Evolutionary conservation across 37 sponge, comb jelly and placozoan species (phyloP).

Genomic region (Agelas oroides): DNA sequence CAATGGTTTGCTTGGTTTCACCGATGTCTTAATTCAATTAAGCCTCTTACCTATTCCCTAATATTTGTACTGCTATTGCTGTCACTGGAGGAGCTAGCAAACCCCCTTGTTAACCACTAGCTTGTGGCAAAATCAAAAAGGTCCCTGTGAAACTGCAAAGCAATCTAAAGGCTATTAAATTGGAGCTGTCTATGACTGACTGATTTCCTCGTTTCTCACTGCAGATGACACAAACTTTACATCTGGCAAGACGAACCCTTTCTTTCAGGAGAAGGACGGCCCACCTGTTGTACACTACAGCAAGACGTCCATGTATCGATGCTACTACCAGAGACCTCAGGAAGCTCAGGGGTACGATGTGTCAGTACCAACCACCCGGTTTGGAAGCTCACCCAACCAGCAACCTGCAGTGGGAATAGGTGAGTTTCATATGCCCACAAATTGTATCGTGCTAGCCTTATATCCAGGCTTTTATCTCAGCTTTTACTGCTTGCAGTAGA

Average conservation of each 20-base stretch:
- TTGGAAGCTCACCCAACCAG: constrained; percentile 17
- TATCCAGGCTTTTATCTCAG: too few species aligned
- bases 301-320: constrained; percentile 2
- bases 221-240: constrained; percentile 21
- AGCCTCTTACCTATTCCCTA: too few species aligned
- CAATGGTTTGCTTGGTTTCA: too few species aligned
- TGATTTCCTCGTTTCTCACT: neutral
- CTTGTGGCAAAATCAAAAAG: too few species aligned
- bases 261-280: neutral
- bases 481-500: too few species aligned
- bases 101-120: too few species aligned
- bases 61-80: too few species aligned
- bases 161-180: too few species aligned
- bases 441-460: neutral
- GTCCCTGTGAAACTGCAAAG: too few species aligned
- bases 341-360: neutral
- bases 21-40: too few species aligned
- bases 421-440: neutral
- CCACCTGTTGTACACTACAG: neutral
- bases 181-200: too few species aligned
- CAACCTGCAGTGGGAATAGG: constrained; percentile 34
- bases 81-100: too few species aligned
- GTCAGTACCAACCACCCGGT: constrained; percentile 12
- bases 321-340: constrained; percentile 11
- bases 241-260: constrained; percentile 1